Base-by-base conservation (phyloP, 2,888 invertebrate genomes). In the Adelphocoris suturalis region DNA sequence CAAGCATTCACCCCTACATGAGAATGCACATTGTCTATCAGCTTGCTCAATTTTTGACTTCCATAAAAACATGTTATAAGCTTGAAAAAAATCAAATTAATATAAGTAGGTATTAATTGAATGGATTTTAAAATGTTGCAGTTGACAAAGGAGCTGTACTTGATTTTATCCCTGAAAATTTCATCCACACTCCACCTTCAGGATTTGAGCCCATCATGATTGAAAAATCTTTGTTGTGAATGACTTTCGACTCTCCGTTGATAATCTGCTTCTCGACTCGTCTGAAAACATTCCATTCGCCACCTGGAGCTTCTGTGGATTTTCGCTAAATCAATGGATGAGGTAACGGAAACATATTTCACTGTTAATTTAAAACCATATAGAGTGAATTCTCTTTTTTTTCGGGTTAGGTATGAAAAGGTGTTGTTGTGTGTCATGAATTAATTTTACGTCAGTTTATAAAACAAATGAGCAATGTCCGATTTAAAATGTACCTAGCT, bases 121-220 rank as follows among this genome's bases (percentile, higher is more conserved):
- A 37, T 37, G 37, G 37, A 4, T 37, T 37, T 37, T 4, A 2
- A 7, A 37, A 37, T 37, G 7, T 96, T 95, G 90, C 94, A 98
- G 99, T 99, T 92, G 99, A 99, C 93, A 98, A 99, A 93, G 99
- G 99, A 92, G 99, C 99, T 47, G 99, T 99, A 92, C 93, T 99
- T 94, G 99, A 99, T 94, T 96, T 99, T 91, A 96, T 98, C 92
- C 96, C 99, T 93, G 97, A 97, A 92, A 97, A 97, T 93, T 99
- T 99, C 93, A 95, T 96, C 91, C 96, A 97, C 93, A 95, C 96
- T 0, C 96, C 97, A 57, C 97, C 97, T 0, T 94, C 95, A 86
- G 99, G 99, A 61, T 99, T 97, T 93, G 98, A 99, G 92, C 97
- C 97, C 94, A 99, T 99, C 92, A 97, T 99, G 97, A 95, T 99